A percentile compares a stretch with the other conserved stretches of the same genome.
These are phyloP conservation scores for Micrastur ruficollis DNA, from an alignment of 2,797 vertebrate species.

Conservation along the genomic window DNA sequence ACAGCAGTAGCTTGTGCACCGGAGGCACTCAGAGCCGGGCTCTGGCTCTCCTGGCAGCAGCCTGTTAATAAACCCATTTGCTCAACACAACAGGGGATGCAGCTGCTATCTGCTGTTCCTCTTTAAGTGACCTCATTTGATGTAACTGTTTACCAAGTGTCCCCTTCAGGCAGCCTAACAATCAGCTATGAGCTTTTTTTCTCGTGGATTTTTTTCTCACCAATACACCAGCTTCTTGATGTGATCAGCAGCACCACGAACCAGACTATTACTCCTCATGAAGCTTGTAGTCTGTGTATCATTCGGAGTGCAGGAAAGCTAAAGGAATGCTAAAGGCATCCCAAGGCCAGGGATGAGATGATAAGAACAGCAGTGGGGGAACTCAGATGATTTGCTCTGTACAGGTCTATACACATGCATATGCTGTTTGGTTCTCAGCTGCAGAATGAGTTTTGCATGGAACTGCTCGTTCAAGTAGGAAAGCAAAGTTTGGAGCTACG, in stretches of 20 bases:
- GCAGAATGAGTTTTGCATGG: not conserved
- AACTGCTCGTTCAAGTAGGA: not conserved
- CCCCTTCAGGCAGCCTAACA: not conserved
- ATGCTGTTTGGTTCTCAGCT: not conserved
- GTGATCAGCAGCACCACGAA: not conserved
- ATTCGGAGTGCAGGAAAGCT: not conserved
- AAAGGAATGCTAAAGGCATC: not conserved
- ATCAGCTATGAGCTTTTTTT: not conserved
- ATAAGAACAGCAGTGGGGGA: not conserved
- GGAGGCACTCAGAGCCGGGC: fast-evolving
- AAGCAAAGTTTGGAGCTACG: not conserved
- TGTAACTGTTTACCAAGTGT: not conserved
- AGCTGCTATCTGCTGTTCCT: not conserved
- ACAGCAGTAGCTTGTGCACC: not conserved
- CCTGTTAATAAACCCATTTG: not conserved
- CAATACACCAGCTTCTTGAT: not conserved
- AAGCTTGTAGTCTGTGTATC: not conserved
- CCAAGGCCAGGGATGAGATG: not conserved
- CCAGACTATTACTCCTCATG: not conserved
- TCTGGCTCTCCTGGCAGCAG: not conserved
- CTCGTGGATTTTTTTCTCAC: not conserved
- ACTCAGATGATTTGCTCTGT: not conserved
- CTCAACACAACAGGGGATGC: not conserved
- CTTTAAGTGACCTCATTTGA: not conserved
- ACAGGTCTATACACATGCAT: no score